phyloP scores from a whole-genome alignment of 2,888 invertebrate species.

The Petrolisthes cinctipes region DNA sequence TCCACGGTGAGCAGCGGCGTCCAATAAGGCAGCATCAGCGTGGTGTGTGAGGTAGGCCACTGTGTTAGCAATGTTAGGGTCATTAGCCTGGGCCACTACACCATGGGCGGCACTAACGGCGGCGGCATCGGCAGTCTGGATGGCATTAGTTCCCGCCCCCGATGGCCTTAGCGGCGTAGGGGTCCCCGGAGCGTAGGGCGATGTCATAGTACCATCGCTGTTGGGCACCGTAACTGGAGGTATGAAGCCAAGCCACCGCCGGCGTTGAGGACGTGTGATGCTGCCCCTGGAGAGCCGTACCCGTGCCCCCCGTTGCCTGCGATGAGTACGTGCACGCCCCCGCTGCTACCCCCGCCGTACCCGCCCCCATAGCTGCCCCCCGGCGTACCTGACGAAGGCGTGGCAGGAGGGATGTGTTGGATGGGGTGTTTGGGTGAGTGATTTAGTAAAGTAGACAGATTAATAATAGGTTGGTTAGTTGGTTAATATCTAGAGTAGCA shows the following conservation, averaged over 20 bases:
- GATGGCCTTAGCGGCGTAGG: conserved; percentile 43
- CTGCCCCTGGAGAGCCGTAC: conserved; percentile 21
- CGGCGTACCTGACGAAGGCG: conserved; percentile 23
- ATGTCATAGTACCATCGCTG: conserved; percentile 43
- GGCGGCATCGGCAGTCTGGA: conserved; percentile 46
- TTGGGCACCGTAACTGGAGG: conserved; percentile 37
- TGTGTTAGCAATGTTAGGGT: conserved; percentile 24
- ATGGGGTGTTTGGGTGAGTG: no score
- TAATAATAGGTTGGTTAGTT: no score
- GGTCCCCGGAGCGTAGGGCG: conserved; percentile 40
- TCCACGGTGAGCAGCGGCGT: conserved; percentile 67
- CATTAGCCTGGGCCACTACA: conserved; percentile 39
- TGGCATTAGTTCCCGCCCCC: conserved; percentile 42
- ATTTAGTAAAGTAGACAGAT: no score
- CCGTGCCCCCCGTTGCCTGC: conserved; percentile 41
- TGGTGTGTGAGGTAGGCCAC: conserved; percentile 66
- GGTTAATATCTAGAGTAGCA: no score
- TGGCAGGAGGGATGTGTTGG: background rate
- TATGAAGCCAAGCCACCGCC: conserved; percentile 36
- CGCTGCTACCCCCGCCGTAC: conserved; percentile 17
- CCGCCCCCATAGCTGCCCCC: conserved; percentile 28
- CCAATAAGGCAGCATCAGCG: conserved; percentile 68
- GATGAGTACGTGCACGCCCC: conserved; percentile 19
- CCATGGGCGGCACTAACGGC: conserved; percentile 36
- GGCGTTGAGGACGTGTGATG: conserved; percentile 40